Evolutionary conservation across 2,888 invertebrate genomes (phyloP).

Genomic region (Rhamphomyia laevipes): DNA sequence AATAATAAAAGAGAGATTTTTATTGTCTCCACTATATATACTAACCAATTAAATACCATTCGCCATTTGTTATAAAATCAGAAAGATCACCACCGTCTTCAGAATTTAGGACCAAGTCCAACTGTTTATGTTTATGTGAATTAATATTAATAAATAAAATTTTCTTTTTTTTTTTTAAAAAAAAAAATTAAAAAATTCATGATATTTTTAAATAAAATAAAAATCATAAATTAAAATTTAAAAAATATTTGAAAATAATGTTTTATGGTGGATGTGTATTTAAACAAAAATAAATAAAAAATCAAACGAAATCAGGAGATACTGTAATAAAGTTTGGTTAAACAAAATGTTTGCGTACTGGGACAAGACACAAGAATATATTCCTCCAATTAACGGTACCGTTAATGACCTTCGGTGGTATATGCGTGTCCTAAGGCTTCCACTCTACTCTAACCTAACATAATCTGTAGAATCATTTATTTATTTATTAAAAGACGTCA

Average conservation of each 20-base stretch:
- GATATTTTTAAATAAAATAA: background rate
- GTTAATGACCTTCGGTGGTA: too few species aligned
- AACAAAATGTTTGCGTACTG: too few species aligned
- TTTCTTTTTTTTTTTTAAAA: background rate
- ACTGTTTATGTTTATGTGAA: constrained; percentile 43
- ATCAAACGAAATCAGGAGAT: too few species aligned
- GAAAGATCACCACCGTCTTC: constrained; percentile 89
- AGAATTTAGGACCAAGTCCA: constrained; percentile 92
- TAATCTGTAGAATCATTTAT: too few species aligned
- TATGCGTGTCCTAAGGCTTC: too few species aligned
- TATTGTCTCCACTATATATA: constrained; percentile 16
- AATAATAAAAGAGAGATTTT: constrained; percentile 10
- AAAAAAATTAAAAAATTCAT: background rate
- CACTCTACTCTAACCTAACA: too few species aligned
- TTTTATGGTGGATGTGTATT: too few species aligned
- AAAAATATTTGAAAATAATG: background rate
- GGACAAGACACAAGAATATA: too few species aligned
- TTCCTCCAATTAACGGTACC: too few species aligned
- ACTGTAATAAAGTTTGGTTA: too few species aligned
- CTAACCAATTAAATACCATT: constrained; percentile 98
- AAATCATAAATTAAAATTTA: background rate
- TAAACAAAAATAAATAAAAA: too few species aligned
- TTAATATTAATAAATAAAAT: constrained; percentile 11
- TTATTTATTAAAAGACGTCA: too few species aligned
- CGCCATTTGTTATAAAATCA: constrained; percentile 97